Conservation (phyloP, 2,113 vertebrate species). For the Holacanthus passer region DNA sequence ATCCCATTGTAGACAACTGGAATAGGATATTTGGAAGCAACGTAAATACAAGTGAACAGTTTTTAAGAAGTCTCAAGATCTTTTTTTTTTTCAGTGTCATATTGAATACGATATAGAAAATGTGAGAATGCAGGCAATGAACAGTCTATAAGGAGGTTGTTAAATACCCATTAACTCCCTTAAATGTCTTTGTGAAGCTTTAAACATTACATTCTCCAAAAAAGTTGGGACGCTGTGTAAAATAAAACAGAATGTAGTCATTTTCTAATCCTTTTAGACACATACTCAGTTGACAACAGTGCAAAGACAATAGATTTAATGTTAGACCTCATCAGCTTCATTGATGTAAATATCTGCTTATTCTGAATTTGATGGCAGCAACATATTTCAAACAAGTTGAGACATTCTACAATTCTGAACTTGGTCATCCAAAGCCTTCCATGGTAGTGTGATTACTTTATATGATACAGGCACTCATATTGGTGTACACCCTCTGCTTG, state of each 20-base stretch:
- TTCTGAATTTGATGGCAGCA: too few relatives aligned
- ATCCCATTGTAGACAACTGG: not conserved
- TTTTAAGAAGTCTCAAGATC: not conserved
- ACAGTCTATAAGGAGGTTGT: not conserved
- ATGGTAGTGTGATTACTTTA: not conserved
- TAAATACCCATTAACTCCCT: too few relatives aligned
- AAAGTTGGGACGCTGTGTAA: too few relatives aligned
- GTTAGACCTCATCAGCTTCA: too few relatives aligned
- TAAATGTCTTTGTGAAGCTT: too few relatives aligned
- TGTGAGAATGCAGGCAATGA: not conserved
- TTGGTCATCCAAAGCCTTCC: not conserved
- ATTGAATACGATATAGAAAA: not conserved
- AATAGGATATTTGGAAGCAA: not conserved
- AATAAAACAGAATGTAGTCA: too few relatives aligned
- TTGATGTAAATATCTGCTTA: too few relatives aligned
- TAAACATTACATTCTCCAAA: too few relatives aligned
- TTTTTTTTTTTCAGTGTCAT: not conserved
- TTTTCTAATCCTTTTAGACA: too few relatives aligned
- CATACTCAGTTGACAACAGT: too few relatives aligned
- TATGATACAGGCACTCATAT: not conserved
- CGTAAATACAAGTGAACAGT: not conserved
- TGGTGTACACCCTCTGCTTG: not conserved
- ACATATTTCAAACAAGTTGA: too few relatives aligned
- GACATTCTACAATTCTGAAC: not conserved
- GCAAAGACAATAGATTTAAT: too few relatives aligned